Evolutionary conservation across 2,113 vertebrate species (phyloP), one percentile per base, ranked within the genome.

Genomic region (Manacus vitellinus): DNA sequence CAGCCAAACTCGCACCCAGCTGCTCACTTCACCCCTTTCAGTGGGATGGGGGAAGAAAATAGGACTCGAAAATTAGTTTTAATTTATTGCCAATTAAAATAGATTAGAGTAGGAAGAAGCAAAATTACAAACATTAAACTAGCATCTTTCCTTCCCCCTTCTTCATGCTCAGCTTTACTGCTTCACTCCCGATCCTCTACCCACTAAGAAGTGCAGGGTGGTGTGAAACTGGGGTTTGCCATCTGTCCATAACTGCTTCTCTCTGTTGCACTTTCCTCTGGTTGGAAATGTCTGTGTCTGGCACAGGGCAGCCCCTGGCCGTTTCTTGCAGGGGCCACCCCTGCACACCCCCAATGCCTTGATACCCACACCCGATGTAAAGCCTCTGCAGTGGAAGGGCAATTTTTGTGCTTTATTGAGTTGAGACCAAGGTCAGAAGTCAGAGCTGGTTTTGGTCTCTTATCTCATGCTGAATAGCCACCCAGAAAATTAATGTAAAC

Each of bases 151-250:
- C 24, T 56, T 28, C 9, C 15, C 8, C 4, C 4, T 77, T 92
- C 84, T 61, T 37, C 30, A 13, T 61, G 30, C 5, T 84, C 16
- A 49, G 1, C 41, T 58, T 79, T 51, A 27, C 20, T n/a, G 6
- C 10, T 75, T 86, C 24, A 14, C 14, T 72, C 24, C 30, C 1
- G 0, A 37, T 28, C 35, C 11, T 80, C 12, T 31, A 23, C 10
- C 10, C 4, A 0, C 0, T 20, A n/a, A 21, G n/a, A 37, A 44
- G 37, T 8, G 4, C 10, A 33, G 22, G 6, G 12, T 9, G 21
- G 7, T 37, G 33, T 25, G 44, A 18, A 80, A 46, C 8, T 15
- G 5, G 5, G 4, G 2, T 15, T 35, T 79, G 37, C 3, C 8
- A 6, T 61, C 16, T 14, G 20, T 39, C 41, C 20, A 9, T 66